Evolutionary conservation across 2,888 invertebrate genomes (phyloP).

Genomic region (Frankliniella intonsa): DNA sequence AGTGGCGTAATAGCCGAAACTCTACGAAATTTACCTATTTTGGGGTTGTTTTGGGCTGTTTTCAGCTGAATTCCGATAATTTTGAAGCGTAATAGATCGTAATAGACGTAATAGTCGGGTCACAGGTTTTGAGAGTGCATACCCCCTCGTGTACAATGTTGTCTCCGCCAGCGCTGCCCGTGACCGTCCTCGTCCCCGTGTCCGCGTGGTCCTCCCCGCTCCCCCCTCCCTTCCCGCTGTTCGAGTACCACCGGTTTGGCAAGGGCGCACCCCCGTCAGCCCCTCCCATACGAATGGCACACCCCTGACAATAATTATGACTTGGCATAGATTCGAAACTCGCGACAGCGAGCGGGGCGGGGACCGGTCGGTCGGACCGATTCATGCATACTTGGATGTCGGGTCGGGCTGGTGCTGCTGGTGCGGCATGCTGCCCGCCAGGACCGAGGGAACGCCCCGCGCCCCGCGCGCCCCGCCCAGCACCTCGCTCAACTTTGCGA

Average conservation of each 20-base stretch:
- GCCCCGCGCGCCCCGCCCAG: no score
- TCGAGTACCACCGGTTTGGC: background rate
- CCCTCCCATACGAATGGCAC: background rate
- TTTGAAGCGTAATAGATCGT: no score
- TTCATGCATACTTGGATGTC: background rate
- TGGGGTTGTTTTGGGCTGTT: no score
- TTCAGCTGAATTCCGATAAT: no score
- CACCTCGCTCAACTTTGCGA: no score
- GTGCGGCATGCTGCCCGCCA: background rate
- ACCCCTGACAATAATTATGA: conserved; percentile 8
- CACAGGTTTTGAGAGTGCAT: no score
- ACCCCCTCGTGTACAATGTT: no score
- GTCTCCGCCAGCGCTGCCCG: background rate
- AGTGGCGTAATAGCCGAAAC: no score
- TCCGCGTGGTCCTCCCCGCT: background rate
- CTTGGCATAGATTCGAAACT: background rate
- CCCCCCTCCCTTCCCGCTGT: background rate
- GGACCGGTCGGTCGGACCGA: background rate
- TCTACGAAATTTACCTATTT: no score
- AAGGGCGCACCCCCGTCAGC: background rate
- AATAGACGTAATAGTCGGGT: no score
- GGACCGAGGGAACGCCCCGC: no score
- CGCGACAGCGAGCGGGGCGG: background rate
- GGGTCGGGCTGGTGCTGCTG: no score
- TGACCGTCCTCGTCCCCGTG: background rate